Evolutionary conservation across 2,797 vertebrate genomes (phyloP).

Genomic region (Meriones psammophilus): DNA sequence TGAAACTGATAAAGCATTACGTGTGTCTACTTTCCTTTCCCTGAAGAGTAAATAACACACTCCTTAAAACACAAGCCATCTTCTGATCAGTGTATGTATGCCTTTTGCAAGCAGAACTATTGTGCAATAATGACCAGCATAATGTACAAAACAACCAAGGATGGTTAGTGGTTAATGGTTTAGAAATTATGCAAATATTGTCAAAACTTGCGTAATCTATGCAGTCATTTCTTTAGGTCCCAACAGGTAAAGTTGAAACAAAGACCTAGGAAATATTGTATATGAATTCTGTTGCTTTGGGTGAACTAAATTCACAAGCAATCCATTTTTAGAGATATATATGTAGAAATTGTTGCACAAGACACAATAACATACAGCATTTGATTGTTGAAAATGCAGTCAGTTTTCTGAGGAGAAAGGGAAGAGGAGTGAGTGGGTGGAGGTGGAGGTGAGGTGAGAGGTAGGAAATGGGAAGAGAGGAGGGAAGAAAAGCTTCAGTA

Average conservation of each 20-base stretch:
- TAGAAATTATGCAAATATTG: background rate
- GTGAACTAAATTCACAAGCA: background rate
- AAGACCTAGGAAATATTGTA: background rate
- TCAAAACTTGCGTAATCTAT: background rate
- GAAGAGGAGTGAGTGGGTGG: too few species aligned
- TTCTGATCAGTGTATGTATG: background rate
- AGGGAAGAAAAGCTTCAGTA: too few species aligned
- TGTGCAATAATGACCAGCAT: background rate
- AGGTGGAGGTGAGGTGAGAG: too few species aligned
- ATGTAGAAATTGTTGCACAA: background rate
- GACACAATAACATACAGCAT: constrained; percentile 24
- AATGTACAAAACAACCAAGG: background rate
- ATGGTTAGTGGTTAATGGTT: background rate
- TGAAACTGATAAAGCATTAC: constrained; percentile 25
- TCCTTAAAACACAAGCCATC: background rate
- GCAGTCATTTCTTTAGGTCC: background rate
- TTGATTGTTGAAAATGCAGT: constrained; percentile 55
- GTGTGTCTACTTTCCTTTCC: background rate
- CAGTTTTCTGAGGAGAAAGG: background rate
- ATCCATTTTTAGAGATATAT: background rate
- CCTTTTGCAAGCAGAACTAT: background rate
- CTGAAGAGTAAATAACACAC: background rate
- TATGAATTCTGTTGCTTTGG: background rate
- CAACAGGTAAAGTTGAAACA: background rate
- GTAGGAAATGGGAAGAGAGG: too few species aligned